phyloP scores from a whole-genome alignment of 2,888 invertebrate genomes.

The Allophyes oxyacanthae region DNA sequence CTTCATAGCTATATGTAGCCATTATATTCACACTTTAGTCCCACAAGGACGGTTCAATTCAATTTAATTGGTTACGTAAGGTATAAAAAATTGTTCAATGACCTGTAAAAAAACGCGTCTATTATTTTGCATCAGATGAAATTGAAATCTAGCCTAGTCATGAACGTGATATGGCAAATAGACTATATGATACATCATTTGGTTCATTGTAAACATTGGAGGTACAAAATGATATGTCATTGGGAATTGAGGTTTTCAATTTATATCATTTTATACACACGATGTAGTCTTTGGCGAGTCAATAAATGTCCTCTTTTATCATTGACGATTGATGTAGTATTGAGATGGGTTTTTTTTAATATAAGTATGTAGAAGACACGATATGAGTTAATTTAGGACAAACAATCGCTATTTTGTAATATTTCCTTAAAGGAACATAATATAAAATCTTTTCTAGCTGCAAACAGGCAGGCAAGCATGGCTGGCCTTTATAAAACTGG shows the following conservation, averaged over 20 bases:
- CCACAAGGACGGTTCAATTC: slow-evolving; percentile 52
- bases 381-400: no score
- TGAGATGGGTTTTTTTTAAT: no score
- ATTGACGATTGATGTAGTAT: no score
- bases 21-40: slow-evolving; percentile 46
- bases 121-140: slow-evolving; percentile 43
- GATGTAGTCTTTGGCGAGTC: no score
- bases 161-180: slow-evolving; percentile 10
- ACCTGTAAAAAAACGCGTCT: slow-evolving; percentile 18
- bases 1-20: slow-evolving; percentile 5
- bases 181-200: slow-evolving; percentile 23
- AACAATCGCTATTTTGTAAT: no score
- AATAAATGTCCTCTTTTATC: no score
- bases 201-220: slow-evolving; percentile 22
- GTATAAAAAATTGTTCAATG: slow-evolving; percentile 37
- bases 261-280: no score
- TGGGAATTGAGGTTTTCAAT: slow-evolving; percentile 26
- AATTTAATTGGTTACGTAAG: slow-evolving; percentile 40
- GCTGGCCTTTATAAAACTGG: slow-evolving; percentile 15
- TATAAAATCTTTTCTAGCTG: neutral
- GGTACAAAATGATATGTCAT: slow-evolving; percentile 29
- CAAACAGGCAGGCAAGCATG: slow-evolving; percentile 1
- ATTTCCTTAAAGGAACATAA: neutral
- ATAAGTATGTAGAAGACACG: no score
- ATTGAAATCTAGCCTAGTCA: slow-evolving; percentile 31